Base-by-base conservation (phyloP, 2,888 invertebrate genomes). In the Drosophila stalkeri region DNA sequence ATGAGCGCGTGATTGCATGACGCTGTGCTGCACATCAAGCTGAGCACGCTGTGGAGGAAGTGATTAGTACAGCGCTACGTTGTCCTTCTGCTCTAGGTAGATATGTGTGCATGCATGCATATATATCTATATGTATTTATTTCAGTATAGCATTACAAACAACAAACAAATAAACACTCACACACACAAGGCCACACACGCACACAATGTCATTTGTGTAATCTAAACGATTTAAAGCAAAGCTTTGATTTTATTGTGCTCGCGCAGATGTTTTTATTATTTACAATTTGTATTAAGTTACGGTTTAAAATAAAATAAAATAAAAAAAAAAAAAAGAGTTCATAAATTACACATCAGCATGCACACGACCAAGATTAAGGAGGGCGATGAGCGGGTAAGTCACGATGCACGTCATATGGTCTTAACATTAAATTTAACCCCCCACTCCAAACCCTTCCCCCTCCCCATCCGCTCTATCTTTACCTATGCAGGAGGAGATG, bases 1-100 rank as follows among this genome's bases (percentile, higher is more conserved):
- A 85, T 85, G 80, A 89, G 88, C 82, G 82, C 77, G 80, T 86
- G 89, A 86, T 86, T 86, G 85, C 73, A 84, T 78, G 44, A 61
- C 47, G 57, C 62, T 33, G 51, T 7, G 31, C 61, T 54, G 49
- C 63, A 52, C 46, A 39, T 54, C 49, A 18, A 8, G 43, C 44
- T 37, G 37, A 47, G 63, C 46, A 51, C 70, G 67, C 43, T 12
- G 65, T 68, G 63, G 51, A 89, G 89, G 89, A 85, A 84, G 82
- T 85, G 85, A 85, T 85, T 85, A 85, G 89, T 81, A 72, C 60
- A 27, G 27, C 16, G 41, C 37, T 39, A 27, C 59, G 46, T 14
- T 60, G 72, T 63, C 49, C 49, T 49, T 9, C 47, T 47, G 16
- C n/a, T 60, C 12, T 14, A 16, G 33, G 27, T 37, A n/a, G 35